phyloP scores from a whole-genome alignment of 2,113 vertebrate species.

The Oreotrochilus melanogaster region DNA sequence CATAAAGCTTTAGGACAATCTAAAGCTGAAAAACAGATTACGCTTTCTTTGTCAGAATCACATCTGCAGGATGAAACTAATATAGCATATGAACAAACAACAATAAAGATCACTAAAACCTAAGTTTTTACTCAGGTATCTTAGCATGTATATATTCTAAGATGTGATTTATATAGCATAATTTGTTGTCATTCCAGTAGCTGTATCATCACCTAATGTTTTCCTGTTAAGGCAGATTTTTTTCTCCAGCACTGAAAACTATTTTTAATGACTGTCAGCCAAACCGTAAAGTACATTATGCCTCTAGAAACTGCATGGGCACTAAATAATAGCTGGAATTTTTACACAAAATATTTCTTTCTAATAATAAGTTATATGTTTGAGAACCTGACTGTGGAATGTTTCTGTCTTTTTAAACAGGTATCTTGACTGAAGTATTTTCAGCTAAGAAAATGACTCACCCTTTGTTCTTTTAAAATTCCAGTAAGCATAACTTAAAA shows the following conservation, averaged over 20 bases:
- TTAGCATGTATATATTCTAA: neutral
- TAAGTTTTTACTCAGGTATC: neutral
- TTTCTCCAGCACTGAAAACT: neutral
- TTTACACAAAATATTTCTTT: neutral
- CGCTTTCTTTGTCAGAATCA: neutral
- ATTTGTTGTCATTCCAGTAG: conserved; percentile 33
- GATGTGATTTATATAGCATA: neutral
- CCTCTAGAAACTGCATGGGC: neutral
- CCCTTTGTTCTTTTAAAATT: neutral
- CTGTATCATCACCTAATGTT: neutral
- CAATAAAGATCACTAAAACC: neutral
- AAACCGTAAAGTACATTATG: neutral
- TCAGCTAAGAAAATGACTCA: neutral
- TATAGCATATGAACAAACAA: neutral
- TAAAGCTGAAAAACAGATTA: conserved; percentile 22
- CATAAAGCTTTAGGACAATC: neutral
- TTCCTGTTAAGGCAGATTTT: neutral
- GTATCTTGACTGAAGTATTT: neutral
- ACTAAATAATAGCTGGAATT: neutral
- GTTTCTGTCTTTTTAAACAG: neutral
- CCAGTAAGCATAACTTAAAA: neutral
- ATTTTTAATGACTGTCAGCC: neutral
- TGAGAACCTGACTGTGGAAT: neutral
- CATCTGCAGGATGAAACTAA: neutral
- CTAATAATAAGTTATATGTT: neutral